A percentile compares a stretch with the other conserved stretches of the same genome.
Conservation (phyloP, 2,888 invertebrate genomes). For the Philereme transversata region DNA sequence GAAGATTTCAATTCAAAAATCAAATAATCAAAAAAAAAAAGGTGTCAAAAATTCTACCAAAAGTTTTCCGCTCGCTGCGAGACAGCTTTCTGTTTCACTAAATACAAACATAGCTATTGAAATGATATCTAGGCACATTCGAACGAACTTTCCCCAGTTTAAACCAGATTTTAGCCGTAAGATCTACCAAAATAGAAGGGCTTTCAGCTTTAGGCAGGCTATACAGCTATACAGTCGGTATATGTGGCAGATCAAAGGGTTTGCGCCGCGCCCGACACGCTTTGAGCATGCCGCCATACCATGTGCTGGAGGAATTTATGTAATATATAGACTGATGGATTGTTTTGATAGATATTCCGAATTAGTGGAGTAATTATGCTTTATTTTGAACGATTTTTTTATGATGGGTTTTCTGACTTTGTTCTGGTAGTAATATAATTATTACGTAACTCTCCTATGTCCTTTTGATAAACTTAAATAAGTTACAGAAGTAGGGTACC, state of each 20-base stretch:
- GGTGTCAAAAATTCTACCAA: too few species aligned
- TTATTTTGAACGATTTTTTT: neutral
- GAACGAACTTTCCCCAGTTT: slow-evolving; percentile 21
- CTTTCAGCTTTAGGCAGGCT: slow-evolving; percentile 44
- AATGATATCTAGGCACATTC: slow-evolving; percentile 22
- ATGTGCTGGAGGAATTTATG: slow-evolving; percentile 41
- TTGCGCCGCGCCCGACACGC: slow-evolving; percentile 47
- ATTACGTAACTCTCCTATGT: too few species aligned
- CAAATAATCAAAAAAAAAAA: too few species aligned
- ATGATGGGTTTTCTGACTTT: neutral
- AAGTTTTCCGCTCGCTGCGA: too few species aligned
- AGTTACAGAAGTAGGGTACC: too few species aligned
- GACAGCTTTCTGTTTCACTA: neutral
- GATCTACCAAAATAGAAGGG: slow-evolving; percentile 60
- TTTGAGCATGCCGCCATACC: slow-evolving; percentile 57
- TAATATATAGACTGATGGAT: slow-evolving; percentile 30
- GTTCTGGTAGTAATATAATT: too few species aligned
- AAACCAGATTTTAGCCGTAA: slow-evolving; percentile 37
- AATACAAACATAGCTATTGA: slow-evolving; percentile 17
- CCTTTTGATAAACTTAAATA: too few species aligned
- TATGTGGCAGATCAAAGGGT: slow-evolving; percentile 62
- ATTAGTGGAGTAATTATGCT: slow-evolving; percentile 9
- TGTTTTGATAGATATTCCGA: slow-evolving; percentile 34
- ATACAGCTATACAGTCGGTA: slow-evolving; percentile 41
- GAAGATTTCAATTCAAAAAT: too few species aligned